These are phyloP conservation scores for Drosophila limbata DNA, from an alignment of 2,888 invertebrate species.

Conservation along the genomic window DNA sequence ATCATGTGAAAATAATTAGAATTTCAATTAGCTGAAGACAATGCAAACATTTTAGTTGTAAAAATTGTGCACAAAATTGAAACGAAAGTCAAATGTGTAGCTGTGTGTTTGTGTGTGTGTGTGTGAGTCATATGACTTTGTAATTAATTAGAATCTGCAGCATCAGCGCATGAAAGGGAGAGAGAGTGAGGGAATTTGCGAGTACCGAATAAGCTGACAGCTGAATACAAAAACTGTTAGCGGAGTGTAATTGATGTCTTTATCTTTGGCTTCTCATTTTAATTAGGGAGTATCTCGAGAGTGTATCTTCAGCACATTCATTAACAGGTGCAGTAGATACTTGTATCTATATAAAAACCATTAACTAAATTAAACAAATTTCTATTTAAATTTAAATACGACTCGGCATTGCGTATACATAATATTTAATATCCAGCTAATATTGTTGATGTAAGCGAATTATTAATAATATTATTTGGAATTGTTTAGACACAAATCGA, in stretches of 20 bases:
- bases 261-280: slow-evolving; percentile 45
- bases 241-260: slow-evolving; percentile 59
- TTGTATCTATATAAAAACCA: background rate
- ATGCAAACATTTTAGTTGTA: slow-evolving; percentile 54
- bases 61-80: slow-evolving; percentile 25
- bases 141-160: slow-evolving; percentile 71
- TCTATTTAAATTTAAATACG: background rate
- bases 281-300: slow-evolving; percentile 44
- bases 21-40: slow-evolving; percentile 65
- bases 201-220: slow-evolving; percentile 24
- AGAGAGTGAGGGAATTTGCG: slow-evolving; percentile 21
- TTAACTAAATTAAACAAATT: slow-evolving; percentile 21
- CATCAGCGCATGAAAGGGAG: slow-evolving; percentile 42
- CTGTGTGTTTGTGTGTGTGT: slow-evolving; percentile 8
- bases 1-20: slow-evolving; percentile 53
- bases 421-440: slow-evolving; percentile 14
- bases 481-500: slow-evolving; percentile 18
- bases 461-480: slow-evolving; percentile 22
- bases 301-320: slow-evolving; percentile 10
- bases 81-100: slow-evolving; percentile 11
- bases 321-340: slow-evolving; percentile 38
- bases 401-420: slow-evolving; percentile 26
- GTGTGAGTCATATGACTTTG: slow-evolving; percentile 38
- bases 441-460: background rate
- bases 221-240: slow-evolving; percentile 29